Base-by-base conservation (phyloP, 2,888 invertebrate genomes). In the Calliphora vomitoria region DNA sequence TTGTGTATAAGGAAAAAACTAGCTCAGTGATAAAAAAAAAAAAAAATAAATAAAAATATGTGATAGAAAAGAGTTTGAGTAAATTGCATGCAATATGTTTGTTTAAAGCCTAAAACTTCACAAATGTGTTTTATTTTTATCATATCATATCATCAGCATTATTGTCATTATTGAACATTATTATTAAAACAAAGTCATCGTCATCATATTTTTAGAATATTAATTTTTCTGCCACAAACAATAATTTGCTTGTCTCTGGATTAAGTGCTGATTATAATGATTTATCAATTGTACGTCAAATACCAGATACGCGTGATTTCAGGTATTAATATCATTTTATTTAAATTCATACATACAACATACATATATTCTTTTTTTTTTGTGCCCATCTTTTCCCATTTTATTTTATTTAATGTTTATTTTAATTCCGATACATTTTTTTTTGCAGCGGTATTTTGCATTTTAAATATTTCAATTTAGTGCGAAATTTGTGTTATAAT, bases 221-320 rank as follows among this genome's bases (percentile, higher is more conserved):
- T 68, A 80, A 85, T 66, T 62, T 75, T 74, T 60, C 50, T 55
- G 75, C 18, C 68, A 75, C 64, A 71, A 31, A 55, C 71, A 74
- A 74, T 82, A 53, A 78, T 78, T 71, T 78, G 35, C 6, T 31
- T 79, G 41, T 20, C 62, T 35, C 62, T 80, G 85, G 68, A 20
- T 75, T 75, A 75, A 85, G 38, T 62, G 60, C 18, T 53, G 62
- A 53, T 60, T 62, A 53, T 47, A 62, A 41, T 68, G 78, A 68
- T 78, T 60, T 62, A 50, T 13, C 38, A 64, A 53, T 79, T 66
- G 41, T 41, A 64, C 78, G 85, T 69, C 74, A 78, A 35, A 82
- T 78, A 81, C 72, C 83, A 72, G 72, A 87, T 68, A 84, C 71
- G 35, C 76, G 76, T 66, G 64, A 82, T 58, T 60, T 25, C 47